Evolutionary conservation across 1,140 invertebrate species (phyloP).

Genomic region (Scaptomyza montana): DNA sequence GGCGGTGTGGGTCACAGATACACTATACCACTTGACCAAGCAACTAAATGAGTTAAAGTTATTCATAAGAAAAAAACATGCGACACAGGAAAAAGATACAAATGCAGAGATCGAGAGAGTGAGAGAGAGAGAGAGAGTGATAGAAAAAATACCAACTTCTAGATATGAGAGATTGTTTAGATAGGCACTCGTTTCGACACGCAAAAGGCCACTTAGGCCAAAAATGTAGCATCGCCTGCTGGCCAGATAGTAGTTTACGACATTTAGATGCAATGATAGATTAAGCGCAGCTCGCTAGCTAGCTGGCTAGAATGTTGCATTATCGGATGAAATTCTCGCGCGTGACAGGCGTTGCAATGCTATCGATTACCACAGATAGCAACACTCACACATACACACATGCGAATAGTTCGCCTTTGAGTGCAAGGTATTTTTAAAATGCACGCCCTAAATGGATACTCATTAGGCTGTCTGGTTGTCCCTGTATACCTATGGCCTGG

Average conservation of each 20-base stretch:
- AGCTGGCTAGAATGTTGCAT: slow-evolving; percentile 10
- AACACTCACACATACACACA: neutral
- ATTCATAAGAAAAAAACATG: slow-evolving; percentile 4
- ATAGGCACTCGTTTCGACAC: slow-evolving; percentile 48
- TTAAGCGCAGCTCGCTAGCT: slow-evolving; percentile 35
- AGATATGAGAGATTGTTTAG: slow-evolving; percentile 47
- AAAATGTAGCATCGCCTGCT: slow-evolving; percentile 62
- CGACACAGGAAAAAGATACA: neutral
- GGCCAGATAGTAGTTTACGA: slow-evolving; percentile 39
- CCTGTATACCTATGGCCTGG: slow-evolving; percentile 7
- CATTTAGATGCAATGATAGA: slow-evolving; percentile 67
- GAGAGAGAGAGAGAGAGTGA: neutral
- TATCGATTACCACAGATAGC: slow-evolving; percentile 63
- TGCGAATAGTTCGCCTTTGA: neutral
- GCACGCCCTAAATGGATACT: slow-evolving; percentile 63
- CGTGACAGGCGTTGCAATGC: slow-evolving; percentile 75
- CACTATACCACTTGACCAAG: slow-evolving; percentile 2
- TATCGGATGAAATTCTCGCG: slow-evolving; percentile 71
- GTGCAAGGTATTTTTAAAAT: slow-evolving; percentile 65
- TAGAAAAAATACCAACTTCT: neutral
- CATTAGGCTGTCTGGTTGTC: slow-evolving; percentile 38
- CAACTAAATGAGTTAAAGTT: slow-evolving; percentile 13
- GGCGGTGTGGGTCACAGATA: slow-evolving; percentile 36
- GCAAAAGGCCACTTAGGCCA: slow-evolving; percentile 76
- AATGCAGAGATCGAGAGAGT: neutral